Base-by-base conservation (phyloP, 2,888 invertebrate genomes). In the Dolichopus griseipennis region DNA sequence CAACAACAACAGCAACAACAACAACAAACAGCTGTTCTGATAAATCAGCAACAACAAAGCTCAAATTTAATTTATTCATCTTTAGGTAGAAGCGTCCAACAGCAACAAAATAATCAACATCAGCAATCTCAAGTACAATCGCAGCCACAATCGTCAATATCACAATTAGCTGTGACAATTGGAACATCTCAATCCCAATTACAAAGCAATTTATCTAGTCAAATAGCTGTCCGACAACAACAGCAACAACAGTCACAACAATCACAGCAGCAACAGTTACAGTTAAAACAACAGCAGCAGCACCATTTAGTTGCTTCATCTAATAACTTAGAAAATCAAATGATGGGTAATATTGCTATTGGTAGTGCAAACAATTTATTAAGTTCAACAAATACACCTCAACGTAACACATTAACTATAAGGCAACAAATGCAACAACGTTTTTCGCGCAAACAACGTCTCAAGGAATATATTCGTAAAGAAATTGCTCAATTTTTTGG, bases 401-500 rank as follows among this genome's bases (percentile, higher is more conserved):
- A 72, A 61, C 69, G 71, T 2, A 75, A 7, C 72, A 75, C 72
- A 72, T 75, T 10, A 70, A 73, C 72, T 4, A 72, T 73, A 12
- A 71, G 73, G 0, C 73, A 74, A 37, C 75, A 74, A 61, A 69
- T 72, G 69, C 73, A 74, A 65, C 73, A 74, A 61, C 72, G 73
- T 10, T 72, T 74, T n/a, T 73, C 74, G n/a, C 73, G 78, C 10
- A 80, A 79, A 68, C 80, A 80, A 65, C 78, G 80, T 1, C 72
- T 82, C 0, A 78, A 75, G 1, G 78, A 77, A 33, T 81, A 81
- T 67, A 72, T 82, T 33, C 75, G 76, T 9, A 76, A 78, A 1
- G 78, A 81, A 69, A 76, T 81, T 18, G 74, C 81, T 0, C 76
- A 75, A 8, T 82, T 81, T 68, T 82, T 81, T 67, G 82, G 82